A percentile compares a stretch with the other conserved stretches of the same genome.
Conservation (phyloP, 2,797 vertebrate genomes). For the Xerus rutilus region DNA sequence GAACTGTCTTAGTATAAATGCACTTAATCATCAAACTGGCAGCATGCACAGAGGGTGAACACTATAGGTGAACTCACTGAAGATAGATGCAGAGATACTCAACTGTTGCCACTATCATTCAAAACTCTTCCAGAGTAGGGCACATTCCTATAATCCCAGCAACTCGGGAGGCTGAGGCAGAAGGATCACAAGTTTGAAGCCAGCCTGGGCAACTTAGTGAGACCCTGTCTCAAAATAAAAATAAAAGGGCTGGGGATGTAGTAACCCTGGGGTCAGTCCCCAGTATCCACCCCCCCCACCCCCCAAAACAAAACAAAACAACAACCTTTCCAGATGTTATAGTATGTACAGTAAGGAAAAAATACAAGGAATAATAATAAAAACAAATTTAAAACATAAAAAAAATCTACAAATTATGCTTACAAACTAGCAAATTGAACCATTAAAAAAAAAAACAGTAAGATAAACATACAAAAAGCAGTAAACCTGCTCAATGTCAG, state of each 20-base stretch:
- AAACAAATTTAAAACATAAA: background rate
- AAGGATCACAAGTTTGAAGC: too few species aligned
- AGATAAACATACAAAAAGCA: background rate
- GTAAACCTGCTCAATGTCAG: background rate
- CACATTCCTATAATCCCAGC: too few species aligned
- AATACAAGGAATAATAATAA: background rate
- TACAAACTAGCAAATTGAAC: conserved; percentile 36
- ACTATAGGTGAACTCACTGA: background rate
- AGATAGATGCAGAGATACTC: background rate
- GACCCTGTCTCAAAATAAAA: too few species aligned
- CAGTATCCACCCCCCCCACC: too few species aligned
- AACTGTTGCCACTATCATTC: background rate
- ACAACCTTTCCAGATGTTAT: background rate
- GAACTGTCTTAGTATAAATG: background rate
- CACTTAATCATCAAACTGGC: background rate
- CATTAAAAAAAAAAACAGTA: background rate
- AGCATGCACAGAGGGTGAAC: background rate
- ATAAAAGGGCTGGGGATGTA: too few species aligned
- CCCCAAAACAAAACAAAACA: too few species aligned
- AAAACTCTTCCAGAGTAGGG: background rate
- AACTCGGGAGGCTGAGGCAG: too few species aligned
- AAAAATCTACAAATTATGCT: conserved; percentile 26
- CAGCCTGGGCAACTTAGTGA: too few species aligned
- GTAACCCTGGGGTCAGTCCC: too few species aligned
- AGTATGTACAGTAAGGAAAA: background rate